Base-by-base conservation (phyloP, 2,888 invertebrate species). In the Brachypterus glaber region DNA sequence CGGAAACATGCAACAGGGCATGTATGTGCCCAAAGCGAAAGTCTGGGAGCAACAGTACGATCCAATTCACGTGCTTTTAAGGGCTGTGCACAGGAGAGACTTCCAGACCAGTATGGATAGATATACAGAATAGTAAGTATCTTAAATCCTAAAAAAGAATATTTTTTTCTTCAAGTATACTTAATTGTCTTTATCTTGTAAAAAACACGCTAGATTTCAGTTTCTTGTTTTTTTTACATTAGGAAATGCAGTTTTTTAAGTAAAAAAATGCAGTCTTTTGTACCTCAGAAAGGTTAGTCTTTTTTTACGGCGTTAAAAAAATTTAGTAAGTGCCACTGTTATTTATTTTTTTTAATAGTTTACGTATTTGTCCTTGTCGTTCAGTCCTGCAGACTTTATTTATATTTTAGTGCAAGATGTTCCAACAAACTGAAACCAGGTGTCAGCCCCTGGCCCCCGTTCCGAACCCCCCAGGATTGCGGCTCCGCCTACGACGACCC, bases 41-140 rank as follows among this genome's bases (percentile, higher is more conserved):
- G 52, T 57, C n/a, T 96, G 96, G 96, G 84, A 90, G 61, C 75
- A 79, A 46, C 78, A 90, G 57, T 96, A 90, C 64, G 93, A 96
- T 68, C 96, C 96, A 1, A 74, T 97, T 39, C 92, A 95, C 64
- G 90, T 93, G 16, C 67, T 92, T 39, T 68, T 95, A 1, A 73
- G 96, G 48, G 90, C 92, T 15, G 89, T 95, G 4, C 92, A 95
- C 64, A 69, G 91, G 33, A 73, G 88, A 45, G 93, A 97, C 63
- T 93, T 91, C 65, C 95, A 96, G 64, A 81, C 84, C 7, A 88
- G 93, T 9, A 82, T 95, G 79, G 95, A 97, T 66, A 73, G 95
- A 53, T 96, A 86, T 60, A 82, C 86, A 0, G 79, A 87, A 50
- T 88, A 82, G 88, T 90, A 62, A 76, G 83, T 74, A n/a, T n/a